These are phyloP conservation scores for Phataginus tetradactyla DNA, from an alignment of 2,797 vertebrate species.

Conservation along the genomic window DNA sequence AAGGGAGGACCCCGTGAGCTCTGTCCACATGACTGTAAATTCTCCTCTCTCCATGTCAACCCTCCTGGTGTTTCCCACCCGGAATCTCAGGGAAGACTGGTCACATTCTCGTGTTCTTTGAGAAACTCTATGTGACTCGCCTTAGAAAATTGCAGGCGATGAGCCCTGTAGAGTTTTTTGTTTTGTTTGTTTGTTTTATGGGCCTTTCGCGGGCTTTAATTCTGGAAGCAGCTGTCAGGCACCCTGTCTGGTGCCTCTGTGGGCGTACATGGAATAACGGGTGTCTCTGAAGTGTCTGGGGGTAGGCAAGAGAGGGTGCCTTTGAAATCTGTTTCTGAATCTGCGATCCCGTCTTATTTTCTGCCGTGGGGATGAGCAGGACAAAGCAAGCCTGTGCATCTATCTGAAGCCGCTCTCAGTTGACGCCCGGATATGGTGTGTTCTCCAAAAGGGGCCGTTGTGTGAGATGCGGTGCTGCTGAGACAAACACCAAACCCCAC, in stretches of 20 bases:
- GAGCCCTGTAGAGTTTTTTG: not conserved
- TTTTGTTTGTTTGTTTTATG: not conserved
- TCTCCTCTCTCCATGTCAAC: too few species aligned
- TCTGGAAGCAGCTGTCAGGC: not conserved
- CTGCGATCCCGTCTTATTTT: not conserved
- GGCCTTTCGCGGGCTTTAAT: not conserved
- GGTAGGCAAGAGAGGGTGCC: not conserved
- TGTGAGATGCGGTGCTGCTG: rapidly evolving
- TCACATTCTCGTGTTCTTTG: not conserved
- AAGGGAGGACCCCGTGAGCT: too few species aligned
- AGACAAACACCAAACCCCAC: rapidly evolving
- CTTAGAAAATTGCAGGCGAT: not conserved
- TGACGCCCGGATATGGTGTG: rapidly evolving
- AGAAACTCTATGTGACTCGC: too few species aligned
- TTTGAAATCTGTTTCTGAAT: not conserved
- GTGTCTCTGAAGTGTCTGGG: not conserved
- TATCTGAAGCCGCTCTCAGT: not conserved
- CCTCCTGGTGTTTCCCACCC: not conserved
- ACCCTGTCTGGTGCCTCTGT: too few species aligned
- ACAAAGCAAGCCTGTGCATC: not conserved
- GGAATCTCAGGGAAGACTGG: too few species aligned
- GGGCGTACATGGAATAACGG: too few species aligned
- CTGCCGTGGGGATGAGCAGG: not conserved
- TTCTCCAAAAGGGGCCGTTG: too few species aligned
- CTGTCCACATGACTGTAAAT: too few species aligned